Conservation (phyloP, 2,113 vertebrate genomes). For the Malaclemys terrapin region DNA sequence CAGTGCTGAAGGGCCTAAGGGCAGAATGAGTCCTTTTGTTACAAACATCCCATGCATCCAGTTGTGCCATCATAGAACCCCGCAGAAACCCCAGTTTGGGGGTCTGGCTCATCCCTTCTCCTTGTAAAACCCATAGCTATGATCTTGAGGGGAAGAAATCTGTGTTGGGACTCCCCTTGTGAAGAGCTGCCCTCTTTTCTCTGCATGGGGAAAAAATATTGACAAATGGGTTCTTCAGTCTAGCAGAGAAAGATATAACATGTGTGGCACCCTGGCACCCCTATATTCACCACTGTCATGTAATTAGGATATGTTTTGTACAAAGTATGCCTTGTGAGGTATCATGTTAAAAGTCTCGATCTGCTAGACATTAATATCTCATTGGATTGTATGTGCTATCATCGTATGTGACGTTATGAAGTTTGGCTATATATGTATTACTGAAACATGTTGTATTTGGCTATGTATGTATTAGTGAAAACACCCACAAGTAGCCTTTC, state of each 20-base stretch:
- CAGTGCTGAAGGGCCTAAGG: neutral
- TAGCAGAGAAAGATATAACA: neutral
- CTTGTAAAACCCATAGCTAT: neutral
- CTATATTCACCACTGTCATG: too few relatives aligned
- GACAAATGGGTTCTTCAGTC: neutral
- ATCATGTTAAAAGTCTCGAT: too few relatives aligned
- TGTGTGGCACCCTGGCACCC: neutral
- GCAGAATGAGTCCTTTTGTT: neutral
- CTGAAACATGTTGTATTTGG: too few relatives aligned
- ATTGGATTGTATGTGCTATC: too few relatives aligned
- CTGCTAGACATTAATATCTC: too few relatives aligned
- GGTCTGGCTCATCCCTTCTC: neutral
- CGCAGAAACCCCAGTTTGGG: neutral
- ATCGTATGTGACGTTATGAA: too few relatives aligned
- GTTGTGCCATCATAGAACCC: neutral
- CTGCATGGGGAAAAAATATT: neutral
- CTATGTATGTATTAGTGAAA: too few relatives aligned
- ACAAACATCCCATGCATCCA: neutral
- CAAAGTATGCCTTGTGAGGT: too few relatives aligned
- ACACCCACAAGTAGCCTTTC: too few relatives aligned
- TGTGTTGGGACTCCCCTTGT: neutral
- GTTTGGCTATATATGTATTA: too few relatives aligned
- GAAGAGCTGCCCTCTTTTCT: neutral
- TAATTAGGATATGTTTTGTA: too few relatives aligned
- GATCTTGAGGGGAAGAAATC: neutral